Base-by-base conservation (phyloP, 2,888 invertebrate genomes). In the Priocnemis perturbator region DNA sequence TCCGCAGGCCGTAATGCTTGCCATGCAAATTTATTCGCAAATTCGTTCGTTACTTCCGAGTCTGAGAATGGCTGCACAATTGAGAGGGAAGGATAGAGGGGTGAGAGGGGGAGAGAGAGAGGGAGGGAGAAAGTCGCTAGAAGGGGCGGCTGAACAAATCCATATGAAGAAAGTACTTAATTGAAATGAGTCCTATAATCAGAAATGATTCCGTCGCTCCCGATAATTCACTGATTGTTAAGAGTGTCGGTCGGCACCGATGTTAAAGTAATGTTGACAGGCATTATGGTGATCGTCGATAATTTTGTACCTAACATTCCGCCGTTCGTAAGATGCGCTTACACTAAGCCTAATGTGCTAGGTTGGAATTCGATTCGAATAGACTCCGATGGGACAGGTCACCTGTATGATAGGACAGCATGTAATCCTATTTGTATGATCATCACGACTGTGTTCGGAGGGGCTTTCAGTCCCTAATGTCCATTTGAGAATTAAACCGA, bases 1-100 rank as follows among this genome's bases (percentile, higher is more conserved):
- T 65, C 47, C 44, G 30, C 59, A 15, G 50, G 60, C 60, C 47
- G 61, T 19, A 19, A 19, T 30, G 65, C 64, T 65, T 64, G 61
- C 57, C 59, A 68, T 67, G 77, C 55, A 71, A 72, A 76, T 78
- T 72, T 76, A 78, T 76, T 76, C 71, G 71, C 61, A 67, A 76
- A 67, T 71, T 71, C 60, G 64, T 70, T 72, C 67, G 65, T 71
- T 66, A 69, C 66, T 66, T 55, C 21, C 64, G 21, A 59, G 60
- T 60, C 44, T 37, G 58, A 20, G 64, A 69, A 53, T 20, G 44
- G 59, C 48, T 53, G 21, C 26, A 30, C 64, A 50, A 64, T 21
- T 50, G 50, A 50, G 50, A 50, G 50, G 50, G 19, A 17, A 50
- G 50, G 17, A 50, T 50, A 14, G 17, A 19, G 11, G 9, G 19